Evolutionary conservation across 2,797 vertebrate genomes (phyloP).

Genomic region (Martes flavigula): DNA sequence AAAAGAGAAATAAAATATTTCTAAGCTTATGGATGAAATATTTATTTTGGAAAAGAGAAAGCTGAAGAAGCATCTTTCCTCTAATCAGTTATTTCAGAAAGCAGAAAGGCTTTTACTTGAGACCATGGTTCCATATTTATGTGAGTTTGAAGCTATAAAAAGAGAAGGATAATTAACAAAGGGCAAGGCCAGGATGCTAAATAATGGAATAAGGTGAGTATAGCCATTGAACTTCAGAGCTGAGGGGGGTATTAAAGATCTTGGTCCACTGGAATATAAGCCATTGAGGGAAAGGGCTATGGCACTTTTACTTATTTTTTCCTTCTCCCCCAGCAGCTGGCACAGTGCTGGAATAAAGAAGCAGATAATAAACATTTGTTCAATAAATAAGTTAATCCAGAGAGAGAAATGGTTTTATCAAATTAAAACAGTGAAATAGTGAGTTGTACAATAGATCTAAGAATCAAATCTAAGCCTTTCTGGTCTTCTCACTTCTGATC

Average conservation of each 20-base stretch:
- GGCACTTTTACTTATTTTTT: not conserved
- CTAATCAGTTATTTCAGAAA: not conserved
- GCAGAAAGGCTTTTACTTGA: not conserved
- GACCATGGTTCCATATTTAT: not conserved
- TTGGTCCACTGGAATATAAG: not conserved
- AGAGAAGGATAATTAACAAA: conserved; percentile 27
- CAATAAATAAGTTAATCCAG: not conserved
- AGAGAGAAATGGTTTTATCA: not conserved
- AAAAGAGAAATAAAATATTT: not conserved
- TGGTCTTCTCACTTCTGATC: not conserved
- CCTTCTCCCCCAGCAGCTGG: not conserved
- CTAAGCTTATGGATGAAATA: not conserved
- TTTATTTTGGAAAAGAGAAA: conserved; percentile 15
- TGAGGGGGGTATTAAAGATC: not conserved
- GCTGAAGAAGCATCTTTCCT: not conserved
- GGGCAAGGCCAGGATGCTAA: not conserved
- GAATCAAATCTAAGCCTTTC: not conserved
- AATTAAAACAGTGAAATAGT: not conserved
- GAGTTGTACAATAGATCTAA: not conserved
- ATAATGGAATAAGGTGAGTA: not conserved
- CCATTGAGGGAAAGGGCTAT: not conserved
- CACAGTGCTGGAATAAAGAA: not conserved
- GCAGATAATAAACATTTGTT: not conserved
- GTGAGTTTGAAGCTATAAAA: not conserved
- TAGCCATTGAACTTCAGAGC: not conserved